Evolutionary conservation across 2,888 invertebrate species (phyloP).

Genomic region (Chironomus tentans): DNA sequence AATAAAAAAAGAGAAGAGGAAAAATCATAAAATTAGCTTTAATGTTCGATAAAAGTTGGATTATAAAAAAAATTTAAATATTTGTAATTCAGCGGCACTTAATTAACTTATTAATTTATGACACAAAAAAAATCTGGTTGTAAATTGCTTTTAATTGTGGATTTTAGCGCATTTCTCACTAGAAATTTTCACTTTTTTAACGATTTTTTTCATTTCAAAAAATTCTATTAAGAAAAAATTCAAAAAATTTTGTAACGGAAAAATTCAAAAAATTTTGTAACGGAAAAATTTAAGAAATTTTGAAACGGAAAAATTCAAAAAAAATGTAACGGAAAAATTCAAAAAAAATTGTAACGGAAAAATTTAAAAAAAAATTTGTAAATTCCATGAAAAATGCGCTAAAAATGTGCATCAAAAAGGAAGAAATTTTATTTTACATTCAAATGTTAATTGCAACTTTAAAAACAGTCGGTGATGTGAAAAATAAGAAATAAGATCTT

Average conservation of each 20-base stretch:
- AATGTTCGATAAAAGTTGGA: not conserved
- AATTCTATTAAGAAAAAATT: too few relatives aligned
- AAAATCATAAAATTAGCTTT: conserved; percentile 11
- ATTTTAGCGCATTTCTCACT: too few relatives aligned
- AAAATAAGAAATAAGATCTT: not conserved
- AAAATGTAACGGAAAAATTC: too few relatives aligned
- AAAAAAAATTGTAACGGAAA: not conserved
- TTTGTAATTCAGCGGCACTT: conserved; percentile 15
- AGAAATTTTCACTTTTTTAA: too few relatives aligned
- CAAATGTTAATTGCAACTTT: not conserved
- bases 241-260: too few relatives aligned
- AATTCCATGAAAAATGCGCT: not conserved
- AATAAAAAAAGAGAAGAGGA: not conserved
- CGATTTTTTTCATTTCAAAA: too few relatives aligned
- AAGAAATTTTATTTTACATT: not conserved
- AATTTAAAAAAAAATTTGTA: not conserved
- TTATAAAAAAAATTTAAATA: not conserved
- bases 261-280: too few relatives aligned
- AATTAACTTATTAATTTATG: not conserved
- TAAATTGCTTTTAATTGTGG: too few relatives aligned
- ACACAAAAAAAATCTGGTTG: not conserved
- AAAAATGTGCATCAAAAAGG: not conserved
- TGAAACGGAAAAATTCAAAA: too few relatives aligned
- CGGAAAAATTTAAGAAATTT: not conserved
- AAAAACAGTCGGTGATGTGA: not conserved